Base-by-base conservation (phyloP, 2,113 vertebrate genomes). In the Acrocephalus kingi region DNA sequence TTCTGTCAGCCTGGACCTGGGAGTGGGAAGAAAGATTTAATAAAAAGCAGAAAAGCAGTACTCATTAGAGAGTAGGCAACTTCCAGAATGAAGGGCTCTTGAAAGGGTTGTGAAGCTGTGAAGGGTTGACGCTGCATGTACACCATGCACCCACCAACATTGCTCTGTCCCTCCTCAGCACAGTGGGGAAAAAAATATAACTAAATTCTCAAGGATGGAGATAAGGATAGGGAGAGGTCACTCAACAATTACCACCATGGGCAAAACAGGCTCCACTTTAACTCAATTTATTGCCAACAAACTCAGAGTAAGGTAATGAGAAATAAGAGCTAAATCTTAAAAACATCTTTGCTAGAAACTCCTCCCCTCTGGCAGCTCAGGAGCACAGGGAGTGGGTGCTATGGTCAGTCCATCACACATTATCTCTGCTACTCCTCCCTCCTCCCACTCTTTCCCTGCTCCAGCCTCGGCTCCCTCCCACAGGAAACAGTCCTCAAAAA, bases 171-270 rank as follows among this genome's bases (percentile, higher is more conserved):
- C 9, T 74, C 14, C 49, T 75, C 67, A 75, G 25, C 16, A n/a
- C 3, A 0, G 13, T 5, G 1, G 35, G 19, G 22, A 9, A 52
- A 18, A 72, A 31, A 73, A 35, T 21, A 22, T 7, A 71, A n/a
- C 1, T 4, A 69, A 54, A n/a, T 30, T 10, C 43, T 54, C 0
- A 0, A 43, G 25, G 30, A 48, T 52, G 1, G 3, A 66, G 21
- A 35, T 7, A 46, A 73, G 54, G 48, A 41, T 24, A 56, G 33
- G 13, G 35, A 72, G n/a, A 86, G 23, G 31, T 51, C 33, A 82
- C 20, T 83, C n/a, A 41, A 5, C 51, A n/a, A 5, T 71, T 69
- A 49, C 31, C 4, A 4, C 43, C 14, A 19, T 1, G 4, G 51
- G 19, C n/a, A 59, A 81, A 85, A 56, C 1, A 13, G 9, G 35